A percentile compares a stretch with the other conserved stretches of the same genome.
phyloP scores from a whole-genome alignment of 2,113 vertebrate genomes.

The Noctilio leporinus region DNA sequence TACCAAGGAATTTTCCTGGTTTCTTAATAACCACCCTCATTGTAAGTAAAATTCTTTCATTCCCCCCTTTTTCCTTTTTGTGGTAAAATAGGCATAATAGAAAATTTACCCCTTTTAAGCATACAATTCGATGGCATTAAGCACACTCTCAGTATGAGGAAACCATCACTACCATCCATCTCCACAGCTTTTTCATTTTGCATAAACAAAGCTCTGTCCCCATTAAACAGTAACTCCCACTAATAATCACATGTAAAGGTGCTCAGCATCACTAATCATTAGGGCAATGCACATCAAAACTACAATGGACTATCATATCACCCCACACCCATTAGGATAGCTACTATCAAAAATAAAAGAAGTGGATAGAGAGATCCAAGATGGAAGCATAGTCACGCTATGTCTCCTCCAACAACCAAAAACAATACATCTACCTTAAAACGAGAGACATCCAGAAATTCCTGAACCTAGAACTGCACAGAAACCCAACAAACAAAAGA shows the following conservation, averaged over 20 bases:
- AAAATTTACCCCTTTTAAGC: background rate
- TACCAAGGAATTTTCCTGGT: background rate
- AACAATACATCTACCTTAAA: too few relatives aligned
- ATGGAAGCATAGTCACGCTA: too few relatives aligned
- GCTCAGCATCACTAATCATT: background rate
- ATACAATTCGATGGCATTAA: background rate
- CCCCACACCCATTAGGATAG: background rate
- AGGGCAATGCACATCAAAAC: background rate
- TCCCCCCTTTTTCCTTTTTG: background rate
- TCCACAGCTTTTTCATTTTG: background rate
- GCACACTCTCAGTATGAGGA: background rate
- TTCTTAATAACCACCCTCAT: background rate
- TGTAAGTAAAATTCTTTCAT: background rate
- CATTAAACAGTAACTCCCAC: background rate
- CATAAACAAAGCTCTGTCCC: background rate
- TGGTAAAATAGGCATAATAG: background rate
- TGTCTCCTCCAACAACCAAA: too few relatives aligned
- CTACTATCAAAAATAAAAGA: background rate
- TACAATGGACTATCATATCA: background rate
- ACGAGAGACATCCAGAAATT: too few relatives aligned
- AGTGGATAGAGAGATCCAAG: too few relatives aligned
- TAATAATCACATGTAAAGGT: background rate
- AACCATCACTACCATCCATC: background rate
- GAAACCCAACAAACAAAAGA: too few relatives aligned
- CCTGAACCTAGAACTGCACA: too few relatives aligned